phyloP scores from a whole-genome alignment of 2,888 invertebrate genomes.

The Synanthedon myopaeformis region DNA sequence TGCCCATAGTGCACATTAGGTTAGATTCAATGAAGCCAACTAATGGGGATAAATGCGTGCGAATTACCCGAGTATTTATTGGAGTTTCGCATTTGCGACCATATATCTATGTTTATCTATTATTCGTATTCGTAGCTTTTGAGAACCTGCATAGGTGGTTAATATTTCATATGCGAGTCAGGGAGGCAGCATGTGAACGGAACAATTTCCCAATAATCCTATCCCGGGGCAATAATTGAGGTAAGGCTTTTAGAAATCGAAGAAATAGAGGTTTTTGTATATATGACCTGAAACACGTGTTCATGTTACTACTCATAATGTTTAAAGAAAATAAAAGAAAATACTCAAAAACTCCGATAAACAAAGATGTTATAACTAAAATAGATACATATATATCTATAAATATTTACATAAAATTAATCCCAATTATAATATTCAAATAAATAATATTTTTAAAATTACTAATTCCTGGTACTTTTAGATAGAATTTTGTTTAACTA shows the following conservation, averaged over 20 bases:
- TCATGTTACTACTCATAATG: too few species aligned
- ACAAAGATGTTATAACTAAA: too few species aligned
- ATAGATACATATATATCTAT: too few species aligned
- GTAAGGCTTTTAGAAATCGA: constrained; percentile 50
- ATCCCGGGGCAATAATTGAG: constrained; percentile 58
- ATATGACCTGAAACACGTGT: constrained; percentile 14
- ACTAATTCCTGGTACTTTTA: too few species aligned
- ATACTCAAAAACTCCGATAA: too few species aligned
- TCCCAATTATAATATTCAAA: too few species aligned
- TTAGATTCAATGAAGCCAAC: not conserved
- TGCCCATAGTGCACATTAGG: too few species aligned
- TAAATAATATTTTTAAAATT: too few species aligned
- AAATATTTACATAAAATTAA: too few species aligned
- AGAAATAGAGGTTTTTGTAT: constrained; percentile 58
- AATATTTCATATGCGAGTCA: constrained; percentile 59
- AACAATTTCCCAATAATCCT: constrained; percentile 68
- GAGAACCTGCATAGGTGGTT: constrained; percentile 37
- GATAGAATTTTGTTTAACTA: too few species aligned
- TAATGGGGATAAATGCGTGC: constrained; percentile 8
- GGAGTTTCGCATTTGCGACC: constrained; percentile 2
- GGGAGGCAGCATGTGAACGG: constrained; percentile 53
- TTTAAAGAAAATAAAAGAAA: too few species aligned
- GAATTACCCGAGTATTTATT: constrained; percentile 15
- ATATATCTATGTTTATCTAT: not conserved
- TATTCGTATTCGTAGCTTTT: not conserved